phyloP scores from a whole-genome alignment of 1,140 invertebrate genomes.

The Drosophila sp. region DNA sequence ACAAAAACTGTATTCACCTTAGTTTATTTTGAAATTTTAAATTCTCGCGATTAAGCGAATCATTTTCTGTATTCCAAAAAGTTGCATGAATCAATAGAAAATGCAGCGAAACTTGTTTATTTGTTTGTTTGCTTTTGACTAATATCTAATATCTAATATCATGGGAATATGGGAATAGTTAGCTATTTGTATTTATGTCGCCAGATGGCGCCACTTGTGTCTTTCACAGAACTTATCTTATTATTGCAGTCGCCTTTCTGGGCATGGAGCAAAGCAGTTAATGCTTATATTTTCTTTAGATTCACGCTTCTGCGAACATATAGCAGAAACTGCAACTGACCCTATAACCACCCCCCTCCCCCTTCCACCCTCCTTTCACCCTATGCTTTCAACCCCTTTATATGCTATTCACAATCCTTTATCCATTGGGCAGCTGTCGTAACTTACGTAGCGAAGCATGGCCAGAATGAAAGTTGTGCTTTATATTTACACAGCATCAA shows the following conservation, averaged over 20 bases:
- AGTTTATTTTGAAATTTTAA: too few species aligned
- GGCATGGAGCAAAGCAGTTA: constrained; percentile 5
- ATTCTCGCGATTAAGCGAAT: too few species aligned
- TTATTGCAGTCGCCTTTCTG: not conserved
- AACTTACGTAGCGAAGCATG: constrained; percentile 2
- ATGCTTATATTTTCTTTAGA: constrained; percentile 16
- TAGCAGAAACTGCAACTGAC: constrained; percentile 1
- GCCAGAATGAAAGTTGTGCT: constrained; percentile 23
- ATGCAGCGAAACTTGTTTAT: not conserved
- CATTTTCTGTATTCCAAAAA: too few species aligned
- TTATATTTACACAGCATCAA: constrained; percentile 24
- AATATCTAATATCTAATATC: not conserved
- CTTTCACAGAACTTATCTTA: constrained; percentile 19
- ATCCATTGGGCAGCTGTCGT: not conserved
- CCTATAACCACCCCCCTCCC: not conserved
- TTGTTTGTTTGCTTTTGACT: too few species aligned
- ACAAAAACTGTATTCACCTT: too few species aligned
- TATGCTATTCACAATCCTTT: too few species aligned
- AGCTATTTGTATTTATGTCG: constrained; percentile 11
- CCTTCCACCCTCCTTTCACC: not conserved
- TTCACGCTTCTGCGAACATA: constrained; percentile 10
- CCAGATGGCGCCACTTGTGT: constrained; percentile 19
- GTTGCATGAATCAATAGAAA: not conserved
- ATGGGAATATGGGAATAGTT: too few species aligned
- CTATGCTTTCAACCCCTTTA: not conserved